Base-by-base conservation (phyloP, 2,113 vertebrate genomes). In the Oreochromis aureus region DNA sequence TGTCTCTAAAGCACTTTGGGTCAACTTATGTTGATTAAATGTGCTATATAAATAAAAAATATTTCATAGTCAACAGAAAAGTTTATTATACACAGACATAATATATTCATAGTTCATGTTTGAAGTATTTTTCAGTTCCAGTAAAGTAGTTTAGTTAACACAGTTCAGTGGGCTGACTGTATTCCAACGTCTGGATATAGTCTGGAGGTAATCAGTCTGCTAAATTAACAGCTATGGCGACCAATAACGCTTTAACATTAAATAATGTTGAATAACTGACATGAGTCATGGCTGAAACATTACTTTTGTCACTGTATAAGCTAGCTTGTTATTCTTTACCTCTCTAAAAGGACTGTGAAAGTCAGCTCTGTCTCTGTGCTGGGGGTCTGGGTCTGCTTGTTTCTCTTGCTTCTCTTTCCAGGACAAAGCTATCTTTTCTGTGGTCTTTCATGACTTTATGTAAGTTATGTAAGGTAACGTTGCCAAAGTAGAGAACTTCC, bases 401-500 rank as follows among this genome's bases (percentile, higher is more conserved):
- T 66, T n/a, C 10, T n/a, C 2, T n/a, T 5, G 6, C 32, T 66
- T 34, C 18, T 39, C 32, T 66, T 66, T 66, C 32, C 61, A 66
- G 61, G 32, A 66, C 18, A 66, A 66, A 66, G 32, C 32, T 66
- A 7, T 66, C 10, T n/a, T 66, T 66, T 66, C 32, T 5, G 32
- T 66, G 61, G 61, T 36, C 61, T 39, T 66, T 66, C 18, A n/a
- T 66, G 32, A 66, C 32, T 39, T 66, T 36, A 39, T 66, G 32
- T 66, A 66, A 12, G 32, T 39, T n/a, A 19, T 61, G 59, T 19
- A 61, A 61, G 61, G 10, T 6, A 39, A 39, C 39, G 32, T 39
- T 66, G 32, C 61, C n/a, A 66, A 66, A 66, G 61, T 66, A 66
- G 61, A 39, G 61, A 66, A 66, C 32, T 12, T 66, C 61, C 32